Evolutionary conservation across 92 coral and sea anemone genomes (phyloP), one percentile per base, ranked within the genome.

Genomic region (Umimayanthus kanabou): DNA sequence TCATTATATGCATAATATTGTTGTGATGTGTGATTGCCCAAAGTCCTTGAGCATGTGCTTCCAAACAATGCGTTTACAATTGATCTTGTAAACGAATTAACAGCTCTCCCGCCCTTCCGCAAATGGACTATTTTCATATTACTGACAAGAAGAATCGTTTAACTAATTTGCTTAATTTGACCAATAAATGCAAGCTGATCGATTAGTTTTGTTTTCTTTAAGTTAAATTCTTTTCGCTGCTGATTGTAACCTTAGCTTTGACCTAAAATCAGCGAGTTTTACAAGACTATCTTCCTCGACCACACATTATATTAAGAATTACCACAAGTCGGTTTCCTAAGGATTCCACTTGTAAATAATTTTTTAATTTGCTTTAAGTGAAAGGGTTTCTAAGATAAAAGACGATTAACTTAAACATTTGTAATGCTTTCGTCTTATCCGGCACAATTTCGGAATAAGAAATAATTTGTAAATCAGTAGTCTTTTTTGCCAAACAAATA

Each of bases 11-110:
- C 61, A 28, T 30, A 69, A 33, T 50, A 33, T 15, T 82, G 79
- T 83, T 71, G 73, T 28, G 77, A 30, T 70, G 18, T 81, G 87
- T 67, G 87, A 83, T 83, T 69, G 87, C 87, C 87, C 50, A 67
- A 83, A 83, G 67, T 74, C 64, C 87, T 83, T 45, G 78, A 83
- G 87, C 87, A 83, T 83, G 87, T 83, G 87, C 87, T 83, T 25
- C 5, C 30, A 26, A 83, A 83, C 87, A 83, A 83, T 83, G 65
- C 79, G 70, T 29, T 13, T 3, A 83, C 87, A 83, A 83, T 80
- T 83, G 87, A 83, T 53, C 39, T 72, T 45, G 76, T 83, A 83
- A 83, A 83, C 87, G 87, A 69, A 83, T 70, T 83, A 83, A 83
- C 65, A 83, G 87, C 4, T 83, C 45, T 9, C 87, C 87, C 87